Base-by-base conservation (phyloP, 2,113 vertebrate species). In the Scomber colias region DNA sequence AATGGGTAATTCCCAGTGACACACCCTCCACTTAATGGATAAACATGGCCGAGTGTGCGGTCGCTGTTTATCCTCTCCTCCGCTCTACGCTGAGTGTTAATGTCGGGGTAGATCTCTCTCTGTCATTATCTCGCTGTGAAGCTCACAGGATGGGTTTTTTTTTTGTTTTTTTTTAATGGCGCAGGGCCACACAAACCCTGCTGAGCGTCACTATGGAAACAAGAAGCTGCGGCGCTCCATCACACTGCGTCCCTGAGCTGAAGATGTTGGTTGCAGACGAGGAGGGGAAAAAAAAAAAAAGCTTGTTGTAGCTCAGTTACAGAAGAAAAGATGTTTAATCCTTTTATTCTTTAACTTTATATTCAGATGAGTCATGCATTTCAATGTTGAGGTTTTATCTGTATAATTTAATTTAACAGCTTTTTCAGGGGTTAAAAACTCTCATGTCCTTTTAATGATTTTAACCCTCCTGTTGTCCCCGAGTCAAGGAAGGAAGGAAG, bases 121-220 rank as follows among this genome's bases (percentile, higher is more conserved):
- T 11, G 50, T 83, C 62, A 77, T 63, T 63, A 68, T 68, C 81
- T 55, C 73, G 11, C 19, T 15, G 50, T 24, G 40, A 1, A 40
- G 54, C 55, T 11, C 3, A 64, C 55, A 45, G 45, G 50, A 64
- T 31, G 79, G 46, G 56, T 76, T 4, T 35, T 35, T 35, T 35
- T 35, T 35, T 35, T 35, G n/a, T 35, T 35, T 35, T 35, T 35
- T 35, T 7, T 13, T 3, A 59, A 65, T 45, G 77, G 15, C 50
- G 44, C 51, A 1, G 30, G 5, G 59, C 76, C 60, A 60, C 53
- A 40, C 59, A 24, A 40, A 40, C 35, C 67, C 31, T 35, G 64
- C 63, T 31, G 16, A 48, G 19, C 9, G 0, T 76, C 53, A 11
- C 79, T 40, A 76, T 82, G 79, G 72, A 24, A 76, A 82, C 72